phyloP scores from a whole-genome alignment of 2,797 vertebrate genomes.

The Taenioides sp. region DNA sequence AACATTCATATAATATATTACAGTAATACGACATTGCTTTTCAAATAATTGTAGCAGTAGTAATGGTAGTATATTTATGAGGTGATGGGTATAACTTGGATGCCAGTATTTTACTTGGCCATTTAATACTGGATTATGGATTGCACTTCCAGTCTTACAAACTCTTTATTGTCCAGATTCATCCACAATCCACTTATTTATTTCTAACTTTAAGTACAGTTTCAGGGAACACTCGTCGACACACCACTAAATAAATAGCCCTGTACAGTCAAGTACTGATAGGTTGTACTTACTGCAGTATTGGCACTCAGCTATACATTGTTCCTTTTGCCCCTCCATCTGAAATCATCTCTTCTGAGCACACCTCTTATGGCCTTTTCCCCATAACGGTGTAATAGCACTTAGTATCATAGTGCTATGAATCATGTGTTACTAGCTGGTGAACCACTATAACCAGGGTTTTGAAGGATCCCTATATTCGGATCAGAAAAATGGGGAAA shows the following conservation, averaged over 20 bases:
- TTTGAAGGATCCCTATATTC: slow-evolving; percentile 25
- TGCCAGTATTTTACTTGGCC: not conserved
- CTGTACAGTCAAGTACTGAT: slow-evolving; percentile 36
- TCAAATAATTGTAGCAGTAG: no score
- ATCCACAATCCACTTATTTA: not conserved
- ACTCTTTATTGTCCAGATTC: not conserved
- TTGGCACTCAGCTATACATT: slow-evolving; percentile 43
- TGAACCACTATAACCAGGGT: slow-evolving; percentile 26
- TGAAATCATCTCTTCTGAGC: slow-evolving; percentile 43
- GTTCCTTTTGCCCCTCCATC: slow-evolving; percentile 41
- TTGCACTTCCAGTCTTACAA: no score
- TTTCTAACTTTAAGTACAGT: slow-evolving; percentile 10
- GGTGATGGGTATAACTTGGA: not conserved
- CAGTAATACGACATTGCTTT: no score
- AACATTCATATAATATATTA: no score
- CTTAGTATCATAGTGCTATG: slow-evolving; percentile 37
- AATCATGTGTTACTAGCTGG: slow-evolving; percentile 38
- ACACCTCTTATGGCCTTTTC: slow-evolving; percentile 41
- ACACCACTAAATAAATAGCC: slow-evolving; percentile 18
- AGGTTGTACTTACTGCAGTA: slow-evolving; percentile 24
- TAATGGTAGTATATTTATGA: not conserved
- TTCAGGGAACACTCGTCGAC: slow-evolving; percentile 9
- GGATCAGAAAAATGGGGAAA: slow-evolving; percentile 11
- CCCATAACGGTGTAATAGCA: slow-evolving; percentile 17
- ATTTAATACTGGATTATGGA: not conserved